These are phyloP conservation scores for Parus major DNA, from an alignment of 2,113 vertebrate species.

Conservation along the genomic window DNA sequence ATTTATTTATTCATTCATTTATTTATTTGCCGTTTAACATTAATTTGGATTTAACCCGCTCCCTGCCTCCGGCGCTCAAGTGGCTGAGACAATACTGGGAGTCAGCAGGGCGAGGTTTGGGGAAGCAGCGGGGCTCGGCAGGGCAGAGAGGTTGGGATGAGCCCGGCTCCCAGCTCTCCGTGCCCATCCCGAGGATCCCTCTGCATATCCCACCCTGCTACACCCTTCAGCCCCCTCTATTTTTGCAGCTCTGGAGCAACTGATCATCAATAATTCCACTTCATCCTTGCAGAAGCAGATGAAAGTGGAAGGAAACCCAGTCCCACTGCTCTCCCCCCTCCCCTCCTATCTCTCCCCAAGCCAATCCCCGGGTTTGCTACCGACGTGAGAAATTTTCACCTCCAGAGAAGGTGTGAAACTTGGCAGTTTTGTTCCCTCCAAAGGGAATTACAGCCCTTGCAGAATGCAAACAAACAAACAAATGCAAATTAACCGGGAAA, in stretches of 20 bases:
- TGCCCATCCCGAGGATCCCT: background rate
- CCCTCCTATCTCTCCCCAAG: background rate
- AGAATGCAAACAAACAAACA: constrained; percentile 64
- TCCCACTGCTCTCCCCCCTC: background rate
- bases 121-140: accelerated
- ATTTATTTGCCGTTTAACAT: background rate
- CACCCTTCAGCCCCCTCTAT: background rate
- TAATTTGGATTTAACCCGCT: constrained; percentile 36
- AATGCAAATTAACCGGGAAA: constrained; percentile 34
- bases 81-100: background rate
- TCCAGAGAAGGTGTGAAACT: constrained; percentile 69
- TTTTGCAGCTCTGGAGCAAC: background rate
- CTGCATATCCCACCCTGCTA: background rate
- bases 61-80: background rate
- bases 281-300: background rate
- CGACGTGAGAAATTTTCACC: constrained; percentile 68
- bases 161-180: background rate
- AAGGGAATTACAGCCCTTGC: constrained; percentile 46
- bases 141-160: background rate
- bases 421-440: constrained; percentile 23
- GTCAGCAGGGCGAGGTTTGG: background rate
- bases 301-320: background rate
- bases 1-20: background rate
- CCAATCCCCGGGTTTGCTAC: constrained; percentile 8
- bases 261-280: background rate